phyloP scores from a whole-genome alignment of 2,888 invertebrate species.

The Ephialtes manifestator region DNA sequence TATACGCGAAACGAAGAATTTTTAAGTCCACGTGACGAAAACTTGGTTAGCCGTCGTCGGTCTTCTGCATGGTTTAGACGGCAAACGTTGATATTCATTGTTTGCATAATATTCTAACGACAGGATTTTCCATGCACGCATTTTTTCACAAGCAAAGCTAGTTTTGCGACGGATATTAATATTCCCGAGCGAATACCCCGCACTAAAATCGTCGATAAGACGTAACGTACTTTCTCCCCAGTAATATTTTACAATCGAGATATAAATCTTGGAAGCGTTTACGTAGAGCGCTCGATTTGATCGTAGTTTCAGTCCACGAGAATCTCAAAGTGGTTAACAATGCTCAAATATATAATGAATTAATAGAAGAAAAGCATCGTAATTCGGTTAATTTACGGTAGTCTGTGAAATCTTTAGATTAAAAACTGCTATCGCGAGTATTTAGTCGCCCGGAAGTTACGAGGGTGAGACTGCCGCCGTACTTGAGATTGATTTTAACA shows the following conservation, averaged over 20 bases:
- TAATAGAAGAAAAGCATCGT: slow-evolving; percentile 1
- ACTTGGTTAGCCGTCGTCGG: not conserved
- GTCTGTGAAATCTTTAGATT: slow-evolving; percentile 22
- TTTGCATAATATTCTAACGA: slow-evolving; percentile 38
- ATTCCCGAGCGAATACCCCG: not conserved
- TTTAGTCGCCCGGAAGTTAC: slow-evolving; percentile 7
- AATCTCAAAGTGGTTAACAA: slow-evolving; percentile 56
- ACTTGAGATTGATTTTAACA: slow-evolving; percentile 37
- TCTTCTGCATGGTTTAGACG: not conserved
- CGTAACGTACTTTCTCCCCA: not conserved
- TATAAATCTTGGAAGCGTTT: slow-evolving; percentile 21
- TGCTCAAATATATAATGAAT: slow-evolving; percentile 55
- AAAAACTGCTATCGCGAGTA: slow-evolving; percentile 6
- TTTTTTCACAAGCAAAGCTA: slow-evolving; percentile 10
- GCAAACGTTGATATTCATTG: slow-evolving; percentile 14
- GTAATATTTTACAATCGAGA: slow-evolving; percentile 24
- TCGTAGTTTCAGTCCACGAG: slow-evolving; percentile 45
- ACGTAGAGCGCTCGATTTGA: slow-evolving; percentile 54
- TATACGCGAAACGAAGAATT: not conserved
- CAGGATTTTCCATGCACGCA: slow-evolving; percentile 8
- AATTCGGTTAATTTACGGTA: slow-evolving; percentile 32
- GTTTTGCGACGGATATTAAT: slow-evolving; percentile 2
- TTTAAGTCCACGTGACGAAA: not conserved
- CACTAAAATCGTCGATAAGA: not conserved
- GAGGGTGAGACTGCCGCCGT: slow-evolving; percentile 17